phyloP scores from a whole-genome alignment of 1,140 invertebrate genomes.

The Euura saliciscinereae region DNA sequence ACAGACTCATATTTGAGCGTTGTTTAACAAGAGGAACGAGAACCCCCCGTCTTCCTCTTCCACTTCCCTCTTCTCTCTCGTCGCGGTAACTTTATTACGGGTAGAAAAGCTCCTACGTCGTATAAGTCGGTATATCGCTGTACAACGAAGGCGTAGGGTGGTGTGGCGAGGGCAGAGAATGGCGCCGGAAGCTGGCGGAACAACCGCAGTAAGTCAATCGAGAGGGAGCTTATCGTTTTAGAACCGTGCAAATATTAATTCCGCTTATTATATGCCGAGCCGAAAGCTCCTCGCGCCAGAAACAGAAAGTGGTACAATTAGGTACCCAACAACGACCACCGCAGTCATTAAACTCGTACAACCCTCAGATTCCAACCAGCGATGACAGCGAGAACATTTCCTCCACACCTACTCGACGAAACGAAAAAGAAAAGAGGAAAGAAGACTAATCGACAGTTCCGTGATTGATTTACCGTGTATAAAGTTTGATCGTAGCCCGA shows the following conservation, averaged over 20 bases:
- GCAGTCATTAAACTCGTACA: neutral
- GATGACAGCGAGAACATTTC: no score
- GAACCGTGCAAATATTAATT: neutral
- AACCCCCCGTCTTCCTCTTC: neutral
- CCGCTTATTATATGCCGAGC: neutral
- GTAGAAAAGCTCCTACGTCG: neutral
- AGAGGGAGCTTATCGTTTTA: constrained; percentile 1
- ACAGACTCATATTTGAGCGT: neutral
- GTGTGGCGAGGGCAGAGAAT: neutral
- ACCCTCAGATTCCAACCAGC: no score
- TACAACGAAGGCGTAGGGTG: neutral
- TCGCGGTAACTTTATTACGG: neutral
- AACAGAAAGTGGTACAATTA: neutral
- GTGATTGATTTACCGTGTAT: neutral
- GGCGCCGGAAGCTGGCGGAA: neutral
- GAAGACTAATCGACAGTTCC: neutral
- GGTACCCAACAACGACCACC: neutral
- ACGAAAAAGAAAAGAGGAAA: no score
- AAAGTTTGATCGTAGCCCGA: neutral
- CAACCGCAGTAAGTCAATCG: neutral
- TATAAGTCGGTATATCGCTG: neutral
- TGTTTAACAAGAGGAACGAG: neutral
- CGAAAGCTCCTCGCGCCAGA: neutral
- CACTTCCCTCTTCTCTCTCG: neutral
- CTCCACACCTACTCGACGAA: no score